Evolutionary conservation across 2,113 vertebrate species (phyloP), one percentile per base, ranked within the genome.

Genomic region (Rhynchomys soricoides): DNA sequence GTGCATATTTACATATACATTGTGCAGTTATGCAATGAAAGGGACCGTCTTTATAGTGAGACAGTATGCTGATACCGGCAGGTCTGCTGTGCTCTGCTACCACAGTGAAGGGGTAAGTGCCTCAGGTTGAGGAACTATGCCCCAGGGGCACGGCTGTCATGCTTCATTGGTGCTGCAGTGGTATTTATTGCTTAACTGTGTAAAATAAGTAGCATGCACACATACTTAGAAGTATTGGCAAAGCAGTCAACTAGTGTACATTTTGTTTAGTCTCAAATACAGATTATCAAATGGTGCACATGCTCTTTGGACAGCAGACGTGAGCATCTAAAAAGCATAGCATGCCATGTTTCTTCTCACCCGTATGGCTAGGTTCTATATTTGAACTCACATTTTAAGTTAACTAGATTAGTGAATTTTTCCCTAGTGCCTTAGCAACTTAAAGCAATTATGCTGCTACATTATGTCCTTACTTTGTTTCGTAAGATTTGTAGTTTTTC

Each of bases 301-400:
- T 95, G 24, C 24, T 93, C 64, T 81, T 90, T 50, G 50, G 48
- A 93, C 16, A 17, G 59, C 11, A 22, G 70, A 64, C 21, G 43
- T 82, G 77, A 40, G 43, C 57, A 79, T 59, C 22, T 43, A 75
- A 70, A 15, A 12, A 81, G 15, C 19, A 48, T 77, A 45, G 40
- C 73, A 89, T 73, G 86, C 68, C 45, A 15, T 74, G 57, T 66
- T 93, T 87, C 24, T 93, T 43, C 5, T 91, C 45, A 71, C 26
- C 86, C 55, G 31, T 59, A 34, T 71, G 19, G 24, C 79, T 21
- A 68, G 7, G 55, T 92, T 91, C 81, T 94, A 2, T 70, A 59
- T 90, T 88, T 93, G 29, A 91, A 73, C 43, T 90, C 24, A 77
- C 31, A 90, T 89, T 95, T 89, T 88, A 40, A 92, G 12, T 92